These are phyloP conservation scores for Chironomus riparius DNA, from an alignment of 2,888 invertebrate genomes.

Conservation along the genomic window DNA sequence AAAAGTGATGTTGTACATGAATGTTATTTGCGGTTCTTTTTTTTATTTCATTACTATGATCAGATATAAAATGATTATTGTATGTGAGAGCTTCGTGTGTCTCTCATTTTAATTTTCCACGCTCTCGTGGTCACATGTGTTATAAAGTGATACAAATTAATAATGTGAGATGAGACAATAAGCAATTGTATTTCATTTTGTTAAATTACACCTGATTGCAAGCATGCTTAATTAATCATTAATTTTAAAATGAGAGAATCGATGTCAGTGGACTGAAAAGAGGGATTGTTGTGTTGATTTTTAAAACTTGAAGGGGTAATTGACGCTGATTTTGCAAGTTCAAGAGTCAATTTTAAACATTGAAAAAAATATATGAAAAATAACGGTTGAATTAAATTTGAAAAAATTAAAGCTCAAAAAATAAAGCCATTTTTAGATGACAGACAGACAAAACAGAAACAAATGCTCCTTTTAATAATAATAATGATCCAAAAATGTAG, in stretches of 20 bases:
- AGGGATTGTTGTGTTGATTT: background rate
- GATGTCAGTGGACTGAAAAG: background rate
- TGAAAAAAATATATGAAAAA: too few species aligned
- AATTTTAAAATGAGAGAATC: background rate
- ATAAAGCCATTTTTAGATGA: too few species aligned
- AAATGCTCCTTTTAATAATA: background rate
- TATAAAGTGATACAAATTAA: background rate
- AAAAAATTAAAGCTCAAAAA: too few species aligned
- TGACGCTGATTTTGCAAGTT: background rate
- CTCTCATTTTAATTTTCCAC: background rate
- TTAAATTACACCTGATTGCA: slow-evolving; percentile 25
- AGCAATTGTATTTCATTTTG: slow-evolving; percentile 23
- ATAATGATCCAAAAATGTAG: background rate
- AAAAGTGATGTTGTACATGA: slow-evolving; percentile 8
- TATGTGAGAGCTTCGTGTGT: background rate
- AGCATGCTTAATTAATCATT: slow-evolving; percentile 15
- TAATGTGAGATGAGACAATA: background rate
- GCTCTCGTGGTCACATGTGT: background rate
- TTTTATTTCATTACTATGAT: background rate
- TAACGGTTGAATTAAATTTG: too few species aligned
- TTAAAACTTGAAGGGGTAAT: background rate
- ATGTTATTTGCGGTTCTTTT: background rate
- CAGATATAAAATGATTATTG: background rate
- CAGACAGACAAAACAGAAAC: background rate
- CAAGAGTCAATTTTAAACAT: background rate